Evolutionary conservation across 1,140 invertebrate genomes (phyloP).

Genomic region (Prorops nasuta): DNA sequence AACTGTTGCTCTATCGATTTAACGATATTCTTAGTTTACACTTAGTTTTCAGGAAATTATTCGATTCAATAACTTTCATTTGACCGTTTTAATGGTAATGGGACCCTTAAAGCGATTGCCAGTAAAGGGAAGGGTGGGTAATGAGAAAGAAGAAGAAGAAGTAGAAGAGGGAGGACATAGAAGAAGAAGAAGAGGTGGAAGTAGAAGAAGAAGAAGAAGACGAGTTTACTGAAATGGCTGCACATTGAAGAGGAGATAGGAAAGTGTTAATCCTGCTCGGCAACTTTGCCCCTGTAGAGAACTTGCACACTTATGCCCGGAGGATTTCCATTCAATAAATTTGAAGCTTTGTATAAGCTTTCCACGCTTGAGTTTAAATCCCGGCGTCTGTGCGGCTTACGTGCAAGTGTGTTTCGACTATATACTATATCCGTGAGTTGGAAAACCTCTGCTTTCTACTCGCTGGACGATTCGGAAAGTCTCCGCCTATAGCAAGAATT

Average conservation of each 20-base stretch:
- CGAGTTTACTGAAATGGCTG: slow-evolving; percentile 38
- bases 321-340: slow-evolving; percentile 59
- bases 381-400: slow-evolving; percentile 36
- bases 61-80: too few species aligned
- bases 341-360: slow-evolving; percentile 59
- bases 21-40: too few species aligned
- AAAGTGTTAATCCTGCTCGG: slow-evolving; percentile 56
- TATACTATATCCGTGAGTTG: slow-evolving; percentile 23
- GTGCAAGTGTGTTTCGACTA: slow-evolving; percentile 20
- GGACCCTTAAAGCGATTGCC: too few species aligned
- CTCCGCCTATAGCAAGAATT: too few species aligned
- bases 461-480: too few species aligned
- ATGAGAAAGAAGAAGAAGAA: slow-evolving; percentile 6
- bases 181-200: slow-evolving; percentile 7
- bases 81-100: too few species aligned
- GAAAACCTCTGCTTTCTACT: too few species aligned
- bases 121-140: too few species aligned
- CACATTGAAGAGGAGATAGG: slow-evolving; percentile 51
- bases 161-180: neutral
- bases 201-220: slow-evolving; percentile 14
- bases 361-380: slow-evolving; percentile 58
- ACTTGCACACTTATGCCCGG: slow-evolving; percentile 52
- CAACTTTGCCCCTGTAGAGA: slow-evolving; percentile 53
- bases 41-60: too few species aligned
- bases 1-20: too few species aligned